phyloP scores from a whole-genome alignment of 1,140 invertebrate genomes.

The Bombus affinis region DNA sequence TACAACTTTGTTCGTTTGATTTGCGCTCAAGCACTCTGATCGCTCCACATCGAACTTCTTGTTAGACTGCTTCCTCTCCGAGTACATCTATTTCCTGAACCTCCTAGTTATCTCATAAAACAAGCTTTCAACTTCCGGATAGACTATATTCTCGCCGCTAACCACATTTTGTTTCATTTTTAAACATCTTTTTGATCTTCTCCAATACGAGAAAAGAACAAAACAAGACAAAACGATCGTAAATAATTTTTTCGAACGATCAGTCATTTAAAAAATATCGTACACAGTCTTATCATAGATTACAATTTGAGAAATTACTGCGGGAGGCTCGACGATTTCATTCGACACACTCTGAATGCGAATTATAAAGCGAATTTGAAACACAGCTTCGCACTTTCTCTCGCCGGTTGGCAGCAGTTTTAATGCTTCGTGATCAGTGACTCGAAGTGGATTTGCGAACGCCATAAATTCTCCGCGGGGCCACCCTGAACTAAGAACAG shows the following conservation, averaged over 20 bases:
- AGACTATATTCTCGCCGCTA: neutral
- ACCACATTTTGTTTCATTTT: neutral
- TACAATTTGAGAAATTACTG: too few relatives aligned
- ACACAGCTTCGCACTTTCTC: neutral
- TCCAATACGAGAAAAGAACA: neutral
- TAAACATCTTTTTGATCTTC: neutral
- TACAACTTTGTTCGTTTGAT: neutral
- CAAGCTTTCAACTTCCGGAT: neutral
- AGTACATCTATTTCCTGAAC: neutral
- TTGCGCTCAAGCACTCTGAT: neutral
- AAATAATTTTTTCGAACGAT: neutral
- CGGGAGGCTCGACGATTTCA: neutral
- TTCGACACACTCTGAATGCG: neutral
- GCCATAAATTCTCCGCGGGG: neutral
- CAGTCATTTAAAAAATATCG: too few relatives aligned
- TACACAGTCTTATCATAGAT: neutral
- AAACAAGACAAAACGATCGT: neutral
- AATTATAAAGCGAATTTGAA: neutral
- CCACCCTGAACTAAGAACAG: neutral
- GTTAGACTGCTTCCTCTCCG: neutral
- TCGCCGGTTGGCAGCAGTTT: neutral
- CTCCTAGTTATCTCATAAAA: too few relatives aligned
- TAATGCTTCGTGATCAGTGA: neutral
- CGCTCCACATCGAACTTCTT: neutral
- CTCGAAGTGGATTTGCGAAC: constrained; percentile 15